Evolutionary conservation across 2,888 invertebrate genomes (phyloP).

Genomic region (Carabus problematicus): DNA sequence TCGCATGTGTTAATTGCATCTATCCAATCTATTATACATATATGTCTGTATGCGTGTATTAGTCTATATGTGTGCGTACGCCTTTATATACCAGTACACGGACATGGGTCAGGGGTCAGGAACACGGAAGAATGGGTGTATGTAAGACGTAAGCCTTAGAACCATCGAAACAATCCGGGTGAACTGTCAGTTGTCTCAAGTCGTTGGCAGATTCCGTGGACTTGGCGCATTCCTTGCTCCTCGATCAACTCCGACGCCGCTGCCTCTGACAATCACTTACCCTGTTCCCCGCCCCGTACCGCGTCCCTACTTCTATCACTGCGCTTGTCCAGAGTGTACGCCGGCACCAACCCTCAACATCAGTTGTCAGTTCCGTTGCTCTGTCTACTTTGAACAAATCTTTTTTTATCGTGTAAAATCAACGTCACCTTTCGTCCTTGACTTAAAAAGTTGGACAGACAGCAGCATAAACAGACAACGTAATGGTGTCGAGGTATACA

Average conservation of each 20-base stretch:
- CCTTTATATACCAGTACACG: too few relatives aligned
- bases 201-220: slow-evolving; percentile 38
- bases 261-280: slow-evolving; percentile 37
- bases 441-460: slow-evolving; percentile 12
- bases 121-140: background rate
- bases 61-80: too few relatives aligned
- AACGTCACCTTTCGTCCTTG: background rate
- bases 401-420: slow-evolving; percentile 11
- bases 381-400: too few relatives aligned
- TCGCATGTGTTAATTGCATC: too few relatives aligned
- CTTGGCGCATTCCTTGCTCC: slow-evolving; percentile 34
- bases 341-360: too few relatives aligned
- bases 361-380: too few relatives aligned
- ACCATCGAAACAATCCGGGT: slow-evolving; percentile 18
- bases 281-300: slow-evolving; percentile 9
- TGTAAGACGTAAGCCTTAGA: background rate
- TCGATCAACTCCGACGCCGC: slow-evolving; percentile 35
- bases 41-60: too few relatives aligned
- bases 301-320: background rate
- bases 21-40: too few relatives aligned
- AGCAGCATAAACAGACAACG: too few relatives aligned
- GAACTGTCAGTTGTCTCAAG: slow-evolving; percentile 38
- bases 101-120: background rate
- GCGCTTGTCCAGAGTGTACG: too few relatives aligned
- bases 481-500: slow-evolving; percentile 15